phyloP scores from a whole-genome alignment of 2,797 vertebrate species.

The Todus mexicanus region DNA sequence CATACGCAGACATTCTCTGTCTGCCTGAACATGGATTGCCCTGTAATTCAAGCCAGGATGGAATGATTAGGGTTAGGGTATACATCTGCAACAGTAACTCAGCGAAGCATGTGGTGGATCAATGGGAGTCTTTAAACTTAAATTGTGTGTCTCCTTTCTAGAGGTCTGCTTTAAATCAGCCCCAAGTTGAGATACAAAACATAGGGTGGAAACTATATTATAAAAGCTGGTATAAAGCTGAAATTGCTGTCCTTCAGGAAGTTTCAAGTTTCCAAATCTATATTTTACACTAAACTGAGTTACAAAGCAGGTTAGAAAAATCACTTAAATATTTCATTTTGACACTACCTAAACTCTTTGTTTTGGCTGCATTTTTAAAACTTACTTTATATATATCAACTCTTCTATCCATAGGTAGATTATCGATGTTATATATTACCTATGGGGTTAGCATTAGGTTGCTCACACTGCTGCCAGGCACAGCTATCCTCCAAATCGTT shows the following conservation, averaged over 20 bases:
- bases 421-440: background rate
- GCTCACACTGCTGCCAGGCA: background rate
- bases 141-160: background rate
- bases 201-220: background rate
- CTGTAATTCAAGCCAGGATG: background rate
- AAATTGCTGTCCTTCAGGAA: background rate
- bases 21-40: background rate
- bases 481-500: background rate
- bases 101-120: conserved; percentile 17
- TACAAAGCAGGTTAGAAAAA: background rate
- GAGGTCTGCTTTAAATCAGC: conserved; percentile 18
- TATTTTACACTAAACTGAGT: background rate
- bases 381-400: background rate
- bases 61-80: conserved; percentile 3
- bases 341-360: background rate
- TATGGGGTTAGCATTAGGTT: background rate
- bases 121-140: conserved; percentile 20
- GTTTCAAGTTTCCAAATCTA: background rate
- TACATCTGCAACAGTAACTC: conserved; percentile 3
- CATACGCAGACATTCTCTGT: background rate
- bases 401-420: background rate
- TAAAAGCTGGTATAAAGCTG: background rate
- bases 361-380: background rate
- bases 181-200: background rate
- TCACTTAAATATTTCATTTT: background rate